Conservation (phyloP, 2,113 vertebrate genomes). For the Rattus rattus region DNA sequence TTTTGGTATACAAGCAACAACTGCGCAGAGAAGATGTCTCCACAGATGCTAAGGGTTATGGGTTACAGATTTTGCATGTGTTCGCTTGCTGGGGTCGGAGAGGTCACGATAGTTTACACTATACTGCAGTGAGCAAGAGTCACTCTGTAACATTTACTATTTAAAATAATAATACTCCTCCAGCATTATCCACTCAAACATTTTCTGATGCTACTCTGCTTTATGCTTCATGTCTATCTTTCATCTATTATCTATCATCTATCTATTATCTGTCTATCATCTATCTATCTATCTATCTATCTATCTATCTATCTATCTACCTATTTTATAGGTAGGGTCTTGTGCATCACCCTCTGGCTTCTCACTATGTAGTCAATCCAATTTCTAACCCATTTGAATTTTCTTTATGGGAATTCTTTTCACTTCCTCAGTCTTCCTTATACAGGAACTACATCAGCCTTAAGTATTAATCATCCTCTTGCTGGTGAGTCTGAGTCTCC, state of each 20-base stretch:
- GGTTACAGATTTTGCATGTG: neutral
- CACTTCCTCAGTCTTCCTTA: neutral
- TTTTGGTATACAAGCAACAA: neutral
- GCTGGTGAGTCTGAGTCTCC: neutral
- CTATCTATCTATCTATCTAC: no score
- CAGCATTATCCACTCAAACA: neutral
- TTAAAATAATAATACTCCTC: neutral
- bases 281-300: neutral
- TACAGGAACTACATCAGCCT: neutral
- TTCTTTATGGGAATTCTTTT: neutral
- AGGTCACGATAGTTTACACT: neutral
- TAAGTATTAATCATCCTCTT: slow-evolving; percentile 12
- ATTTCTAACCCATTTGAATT: neutral
- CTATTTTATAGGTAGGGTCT: neutral
- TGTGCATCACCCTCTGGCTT: neutral
- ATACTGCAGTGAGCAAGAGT: neutral
- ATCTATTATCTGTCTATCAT: no score
- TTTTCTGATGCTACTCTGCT: neutral
- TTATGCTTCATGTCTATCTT: neutral
- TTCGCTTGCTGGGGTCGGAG: neutral
- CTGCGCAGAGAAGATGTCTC: neutral
- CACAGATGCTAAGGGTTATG: neutral
- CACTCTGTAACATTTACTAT: neutral
- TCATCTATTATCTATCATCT: no score
- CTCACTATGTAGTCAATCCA: neutral